Base-by-base conservation (phyloP, 2,888 invertebrate species). In the Heliconius ismenius region DNA sequence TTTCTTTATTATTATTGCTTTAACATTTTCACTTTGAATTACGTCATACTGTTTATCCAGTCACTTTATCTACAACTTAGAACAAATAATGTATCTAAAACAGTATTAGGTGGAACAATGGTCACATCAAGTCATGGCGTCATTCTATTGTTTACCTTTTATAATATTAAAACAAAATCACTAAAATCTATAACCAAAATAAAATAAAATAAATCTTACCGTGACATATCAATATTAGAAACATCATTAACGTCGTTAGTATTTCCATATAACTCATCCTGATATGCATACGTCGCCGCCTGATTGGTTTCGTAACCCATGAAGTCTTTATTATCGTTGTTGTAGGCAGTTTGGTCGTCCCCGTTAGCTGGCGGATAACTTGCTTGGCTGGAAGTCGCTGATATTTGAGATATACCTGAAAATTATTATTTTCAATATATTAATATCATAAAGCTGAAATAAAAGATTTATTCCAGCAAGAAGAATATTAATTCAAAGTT, bases 311-410 rank as follows among this genome's bases (percentile, higher is more conserved):
- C 95, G 76, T 95, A 93, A 1, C 95, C 95, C 85, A 94, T 92
- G 78, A 95, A 95, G 83, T 97, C 97, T 84, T 97, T 97, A 73
- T 92, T 91, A 11, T 92, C 92, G 3, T 86, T 86, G 76, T 87
- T 90, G 81, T 93, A 93, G 0, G 87, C 88, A 0, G 85, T 85
- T 58, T 89, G 91, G 84, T 97, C 97, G 76, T 97, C 97, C 70
- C 96, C 95, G 83, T 96, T 96, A 76, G 96, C 95, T 84, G 84
- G 95, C 79, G 89, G 93, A 76, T 92, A 94, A 83, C 93, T 93
- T 43, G 93, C 94, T 83, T 94, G 94, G 49, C 93, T 93, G 0
- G 94, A 94, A 0, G 90, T 83, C 0, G 94, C 92, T 39, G 94
- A 94, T 0, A 95, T 87, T 11, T 95, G 95, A 2, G 96, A 95